Evolutionary conservation across 1,140 invertebrate species (phyloP).

Genomic region (Atopsyche davidsoni): DNA sequence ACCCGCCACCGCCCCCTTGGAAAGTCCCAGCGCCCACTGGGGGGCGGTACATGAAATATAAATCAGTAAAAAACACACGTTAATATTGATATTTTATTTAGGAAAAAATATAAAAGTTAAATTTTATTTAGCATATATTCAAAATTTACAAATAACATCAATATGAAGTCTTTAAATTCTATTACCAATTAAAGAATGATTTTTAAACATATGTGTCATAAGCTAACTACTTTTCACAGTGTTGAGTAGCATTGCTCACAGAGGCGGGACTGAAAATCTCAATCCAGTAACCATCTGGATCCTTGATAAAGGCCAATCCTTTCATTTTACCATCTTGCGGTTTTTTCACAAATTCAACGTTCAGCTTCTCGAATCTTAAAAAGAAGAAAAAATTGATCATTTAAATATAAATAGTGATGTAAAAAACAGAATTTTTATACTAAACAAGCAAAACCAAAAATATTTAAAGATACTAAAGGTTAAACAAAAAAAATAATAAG

Average conservation of each 20-base stretch:
- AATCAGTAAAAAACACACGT: too few species aligned
- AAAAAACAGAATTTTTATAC: neutral
- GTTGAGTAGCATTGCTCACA: conserved; percentile 40
- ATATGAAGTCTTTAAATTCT: too few species aligned
- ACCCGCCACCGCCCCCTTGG: too few species aligned
- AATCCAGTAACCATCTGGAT: conserved; percentile 96
- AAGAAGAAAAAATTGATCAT: conserved; percentile 8
- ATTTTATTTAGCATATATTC: too few species aligned
- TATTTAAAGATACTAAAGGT: neutral
- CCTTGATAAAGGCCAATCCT: conserved; percentile 87
- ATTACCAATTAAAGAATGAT: too few species aligned
- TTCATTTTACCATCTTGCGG: conserved; percentile 91
- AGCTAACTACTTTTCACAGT: conserved; percentile 20
- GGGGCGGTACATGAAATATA: too few species aligned
- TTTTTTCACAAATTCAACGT: conserved; percentile 85
- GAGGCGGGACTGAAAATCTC: conserved; percentile 75
- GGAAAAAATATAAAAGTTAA: too few species aligned
- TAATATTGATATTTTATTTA: too few species aligned
- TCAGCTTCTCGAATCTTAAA: conserved; percentile 72
- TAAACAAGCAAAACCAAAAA: neutral
- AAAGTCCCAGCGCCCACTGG: too few species aligned
- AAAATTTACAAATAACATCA: too few species aligned
- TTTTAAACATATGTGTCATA: too few species aligned
- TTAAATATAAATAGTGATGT: conserved; percentile 3
- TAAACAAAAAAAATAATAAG: neutral